phyloP scores from a whole-genome alignment of 2,113 vertebrate species.

The Parotia lawesii region DNA sequence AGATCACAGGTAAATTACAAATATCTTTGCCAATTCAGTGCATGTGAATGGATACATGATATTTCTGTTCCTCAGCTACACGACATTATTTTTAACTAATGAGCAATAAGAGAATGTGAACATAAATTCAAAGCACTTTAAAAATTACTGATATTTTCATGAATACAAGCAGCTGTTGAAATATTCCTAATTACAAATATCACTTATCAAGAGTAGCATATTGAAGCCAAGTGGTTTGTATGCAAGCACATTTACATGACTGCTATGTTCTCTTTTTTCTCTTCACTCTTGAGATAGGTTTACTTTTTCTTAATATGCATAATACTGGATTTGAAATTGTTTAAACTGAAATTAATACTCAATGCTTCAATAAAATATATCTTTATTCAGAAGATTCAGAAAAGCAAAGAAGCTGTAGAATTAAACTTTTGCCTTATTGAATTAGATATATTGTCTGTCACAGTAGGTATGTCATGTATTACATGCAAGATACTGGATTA shows the following conservation, averaged over 20 bases:
- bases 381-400: not conserved
- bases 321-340: not conserved
- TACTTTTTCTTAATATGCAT: not conserved
- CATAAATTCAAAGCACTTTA: not conserved
- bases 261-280: not conserved
- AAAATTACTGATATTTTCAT: not conserved
- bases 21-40: not conserved
- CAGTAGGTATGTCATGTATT: not conserved
- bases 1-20: not conserved
- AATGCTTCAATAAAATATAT: not conserved
- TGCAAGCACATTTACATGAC: not conserved
- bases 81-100: not conserved
- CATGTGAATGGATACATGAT: not conserved
- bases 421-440: slow-evolving; percentile 3
- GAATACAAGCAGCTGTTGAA: slow-evolving; percentile 3
- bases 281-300: not conserved
- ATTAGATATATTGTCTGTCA: slow-evolving; percentile 22
- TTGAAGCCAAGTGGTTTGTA: not conserved
- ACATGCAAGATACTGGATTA: not conserved
- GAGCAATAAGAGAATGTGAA: not conserved
- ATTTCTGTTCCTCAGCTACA: not conserved
- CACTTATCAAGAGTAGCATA: not conserved
- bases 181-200: slow-evolving; percentile 27
- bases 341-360: not conserved
- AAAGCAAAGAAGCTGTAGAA: not conserved